These are phyloP conservation scores for Seriola aureovittata DNA, from an alignment of 2,113 vertebrate species.

Conservation along the genomic window DNA sequence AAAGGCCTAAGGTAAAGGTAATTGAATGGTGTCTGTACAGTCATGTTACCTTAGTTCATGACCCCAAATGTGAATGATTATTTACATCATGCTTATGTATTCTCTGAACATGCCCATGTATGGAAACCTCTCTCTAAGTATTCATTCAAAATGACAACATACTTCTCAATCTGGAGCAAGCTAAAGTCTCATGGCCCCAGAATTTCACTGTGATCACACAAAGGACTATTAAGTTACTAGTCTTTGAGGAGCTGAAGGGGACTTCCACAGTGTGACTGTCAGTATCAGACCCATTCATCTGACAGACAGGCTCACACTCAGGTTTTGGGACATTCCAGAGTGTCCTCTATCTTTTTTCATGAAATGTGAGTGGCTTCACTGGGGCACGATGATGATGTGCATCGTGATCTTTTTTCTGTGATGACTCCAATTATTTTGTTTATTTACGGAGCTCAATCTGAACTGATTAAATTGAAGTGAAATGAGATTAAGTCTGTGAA, in stretches of 20 bases:
- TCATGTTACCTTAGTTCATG: not conserved
- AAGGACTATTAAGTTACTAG: constrained; percentile 39
- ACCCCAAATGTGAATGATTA: not conserved
- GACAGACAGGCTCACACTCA: constrained; percentile 17
- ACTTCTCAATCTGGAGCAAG: not conserved
- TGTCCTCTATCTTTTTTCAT: constrained; percentile 21
- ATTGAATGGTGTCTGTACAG: not conserved
- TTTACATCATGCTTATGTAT: not conserved
- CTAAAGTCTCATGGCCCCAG: not conserved
- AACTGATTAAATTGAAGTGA: not conserved
- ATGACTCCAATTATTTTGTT: not conserved
- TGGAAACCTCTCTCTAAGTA: not conserved
- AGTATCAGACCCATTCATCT: constrained; percentile 45
- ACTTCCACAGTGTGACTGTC: constrained; percentile 57
- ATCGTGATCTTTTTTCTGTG: constrained; percentile 6
- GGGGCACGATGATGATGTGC: constrained; percentile 9
- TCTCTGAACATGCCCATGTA: not conserved
- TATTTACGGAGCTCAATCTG: not conserved
- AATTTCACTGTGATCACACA: constrained; percentile 22
- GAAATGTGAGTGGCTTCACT: constrained; percentile 30
- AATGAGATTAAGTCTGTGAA: constrained; percentile 5
- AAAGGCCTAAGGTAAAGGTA: not conserved
- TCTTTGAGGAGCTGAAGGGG: constrained; percentile 36
- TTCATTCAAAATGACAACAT: not conserved
- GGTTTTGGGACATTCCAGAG: constrained; percentile 51